Evolutionary conservation across 2,888 invertebrate genomes (phyloP).

Genomic region (Sarcophaga carnaria): DNA sequence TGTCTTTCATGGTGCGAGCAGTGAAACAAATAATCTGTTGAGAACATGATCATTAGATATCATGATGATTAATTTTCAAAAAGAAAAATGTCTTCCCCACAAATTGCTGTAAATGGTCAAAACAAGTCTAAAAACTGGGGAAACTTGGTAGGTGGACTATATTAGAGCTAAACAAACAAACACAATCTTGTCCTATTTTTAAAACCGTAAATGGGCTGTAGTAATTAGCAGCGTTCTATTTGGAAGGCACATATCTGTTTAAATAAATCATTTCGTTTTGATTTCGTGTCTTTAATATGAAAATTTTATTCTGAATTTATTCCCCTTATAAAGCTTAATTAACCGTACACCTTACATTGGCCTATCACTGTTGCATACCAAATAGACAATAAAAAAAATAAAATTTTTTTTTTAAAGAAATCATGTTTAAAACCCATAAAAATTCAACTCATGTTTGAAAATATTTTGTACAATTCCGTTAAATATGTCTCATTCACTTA

Average conservation of each 20-base stretch:
- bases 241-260: too few relatives aligned
- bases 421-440: conserved; percentile 49
- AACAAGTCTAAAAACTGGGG: background rate
- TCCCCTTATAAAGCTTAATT: too few relatives aligned
- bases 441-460: conserved; percentile 13
- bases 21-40: background rate
- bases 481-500: conserved; percentile 47
- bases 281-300: too few relatives aligned
- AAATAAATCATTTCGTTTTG: too few relatives aligned
- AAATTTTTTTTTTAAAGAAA: background rate
- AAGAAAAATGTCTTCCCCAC: background rate
- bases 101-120: background rate
- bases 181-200: too few relatives aligned
- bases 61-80: background rate
- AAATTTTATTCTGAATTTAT: too few relatives aligned
- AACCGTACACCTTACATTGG: too few relatives aligned
- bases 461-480: conserved; percentile 35
- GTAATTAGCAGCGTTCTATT: too few relatives aligned
- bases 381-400: too few relatives aligned
- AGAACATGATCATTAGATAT: background rate
- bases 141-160: background rate
- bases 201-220: too few relatives aligned
- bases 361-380: too few relatives aligned
- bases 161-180: too few relatives aligned
- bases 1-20: conserved; percentile 5